phyloP scores from a whole-genome alignment of 1,140 invertebrate species.

The Probaryconus sp. region DNA sequence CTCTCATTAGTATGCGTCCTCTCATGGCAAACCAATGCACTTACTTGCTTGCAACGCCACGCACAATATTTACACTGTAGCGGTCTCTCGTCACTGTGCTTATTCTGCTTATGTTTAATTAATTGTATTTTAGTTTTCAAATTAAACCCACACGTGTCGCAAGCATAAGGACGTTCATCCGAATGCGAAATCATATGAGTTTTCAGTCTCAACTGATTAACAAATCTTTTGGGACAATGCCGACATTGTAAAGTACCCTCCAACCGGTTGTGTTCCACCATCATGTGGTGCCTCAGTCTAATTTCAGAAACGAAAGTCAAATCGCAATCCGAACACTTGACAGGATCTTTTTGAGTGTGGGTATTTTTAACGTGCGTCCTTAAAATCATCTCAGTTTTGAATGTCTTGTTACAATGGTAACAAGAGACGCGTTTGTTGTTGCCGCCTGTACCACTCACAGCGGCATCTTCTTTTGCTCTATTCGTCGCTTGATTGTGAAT shows the following conservation, averaged over 20 bases:
- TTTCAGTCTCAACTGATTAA: slow-evolving; percentile 75
- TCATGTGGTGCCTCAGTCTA: slow-evolving; percentile 75
- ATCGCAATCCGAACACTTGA: slow-evolving; percentile 75
- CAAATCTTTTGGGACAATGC: slow-evolving; percentile 75
- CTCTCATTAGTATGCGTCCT: slow-evolving; percentile 98
- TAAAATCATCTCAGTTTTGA: slow-evolving; percentile 77
- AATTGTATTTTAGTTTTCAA: slow-evolving; percentile 77
- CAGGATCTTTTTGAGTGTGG: slow-evolving; percentile 75
- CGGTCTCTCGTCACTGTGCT: slow-evolving; percentile 75
- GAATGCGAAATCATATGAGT: slow-evolving; percentile 78
- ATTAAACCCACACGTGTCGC: slow-evolving; percentile 75
- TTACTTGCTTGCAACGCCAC: slow-evolving; percentile 77
- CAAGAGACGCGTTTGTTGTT: slow-evolving; percentile 73
- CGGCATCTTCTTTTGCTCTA: slow-evolving; percentile 57
- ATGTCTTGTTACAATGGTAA: slow-evolving; percentile 74
- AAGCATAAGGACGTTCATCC: slow-evolving; percentile 73
- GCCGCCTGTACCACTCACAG: slow-evolving; percentile 24
- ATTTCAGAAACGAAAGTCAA: slow-evolving; percentile 73
- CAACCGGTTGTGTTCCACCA: slow-evolving; percentile 72
- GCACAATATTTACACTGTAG: slow-evolving; percentile 73
- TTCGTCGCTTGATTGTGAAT: slow-evolving; percentile 73
- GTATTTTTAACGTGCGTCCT: slow-evolving; percentile 76
- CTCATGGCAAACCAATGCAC: slow-evolving; percentile 84
- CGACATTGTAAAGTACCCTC: slow-evolving; percentile 75
- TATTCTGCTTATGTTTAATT: slow-evolving; percentile 76